Percentiles rank a stretch among this genome's conserved stretches.
These are phyloP conservation scores for Zoanthus solanderi DNA, from an alignment of 92 coral and sea anemone genomes.

Conservation along the genomic window DNA sequence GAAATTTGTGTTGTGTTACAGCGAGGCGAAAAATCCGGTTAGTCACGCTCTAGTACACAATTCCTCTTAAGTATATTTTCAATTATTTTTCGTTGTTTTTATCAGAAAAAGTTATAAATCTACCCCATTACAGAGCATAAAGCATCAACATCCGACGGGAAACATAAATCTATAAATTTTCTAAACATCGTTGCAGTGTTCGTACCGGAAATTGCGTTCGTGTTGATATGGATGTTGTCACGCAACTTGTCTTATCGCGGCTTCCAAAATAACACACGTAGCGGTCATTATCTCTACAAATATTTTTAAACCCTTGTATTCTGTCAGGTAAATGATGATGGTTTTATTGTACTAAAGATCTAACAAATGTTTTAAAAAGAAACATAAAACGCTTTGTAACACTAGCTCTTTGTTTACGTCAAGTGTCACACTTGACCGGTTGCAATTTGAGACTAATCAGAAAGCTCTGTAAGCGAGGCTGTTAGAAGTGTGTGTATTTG, in stretches of 20 bases:
- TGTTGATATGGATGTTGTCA: no score
- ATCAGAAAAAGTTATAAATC: no score
- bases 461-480: no score
- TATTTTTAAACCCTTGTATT: conserved; percentile 51
- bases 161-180: conserved; percentile 48
- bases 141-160: conserved; percentile 57
- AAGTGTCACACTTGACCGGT: no score
- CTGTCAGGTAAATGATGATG: conserved; percentile 14
- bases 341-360: conserved; percentile 60
- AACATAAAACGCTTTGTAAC: neutral
- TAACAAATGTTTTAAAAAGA: conserved; percentile 51
- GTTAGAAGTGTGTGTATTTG: conserved; percentile 54
- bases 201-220: neutral
- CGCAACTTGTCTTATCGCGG: conserved; percentile 39
- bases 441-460: no score
- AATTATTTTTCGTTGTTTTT: no score
- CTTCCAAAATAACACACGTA: conserved; percentile 59
- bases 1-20: no score
- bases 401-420: no score
- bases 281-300: conserved; percentile 59
- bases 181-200: conserved; percentile 50
- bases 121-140: conserved; percentile 20
- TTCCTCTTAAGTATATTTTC: no score
- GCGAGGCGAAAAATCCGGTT: no score
- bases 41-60: no score